Evolutionary conservation across 2,113 vertebrate species (phyloP).

Genomic region (Cryptomyrus ogoouensis): DNA sequence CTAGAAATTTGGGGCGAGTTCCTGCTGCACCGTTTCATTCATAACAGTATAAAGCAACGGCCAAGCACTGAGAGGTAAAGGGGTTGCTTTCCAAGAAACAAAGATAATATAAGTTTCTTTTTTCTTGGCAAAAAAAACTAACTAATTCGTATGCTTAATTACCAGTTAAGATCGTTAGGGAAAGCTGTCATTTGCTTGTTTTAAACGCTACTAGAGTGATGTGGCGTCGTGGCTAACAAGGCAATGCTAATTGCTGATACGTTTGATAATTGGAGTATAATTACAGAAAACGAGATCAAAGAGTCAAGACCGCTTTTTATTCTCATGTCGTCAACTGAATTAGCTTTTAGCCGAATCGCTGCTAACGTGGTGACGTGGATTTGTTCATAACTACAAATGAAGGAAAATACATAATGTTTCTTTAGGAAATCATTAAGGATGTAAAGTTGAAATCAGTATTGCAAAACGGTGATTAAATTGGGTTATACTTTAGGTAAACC

Average conservation of each 20-base stretch:
- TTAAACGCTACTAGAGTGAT: neutral
- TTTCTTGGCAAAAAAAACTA: neutral
- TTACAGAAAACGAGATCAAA: neutral
- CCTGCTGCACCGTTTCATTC: neutral
- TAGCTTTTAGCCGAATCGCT: neutral
- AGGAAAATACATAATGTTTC: neutral
- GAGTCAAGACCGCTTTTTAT: neutral
- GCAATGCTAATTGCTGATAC: neutral
- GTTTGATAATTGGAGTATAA: neutral
- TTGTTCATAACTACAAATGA: neutral
- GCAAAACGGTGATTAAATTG: neutral
- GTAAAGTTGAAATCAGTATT: neutral
- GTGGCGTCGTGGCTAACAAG: neutral
- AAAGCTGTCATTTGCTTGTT: neutral
- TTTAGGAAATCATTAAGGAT: neutral
- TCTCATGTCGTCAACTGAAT: neutral
- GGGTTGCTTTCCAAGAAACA: neutral
- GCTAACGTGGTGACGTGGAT: neutral
- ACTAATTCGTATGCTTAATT: neutral
- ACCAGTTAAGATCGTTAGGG: neutral
- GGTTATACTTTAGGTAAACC: neutral
- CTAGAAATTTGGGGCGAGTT: neutral
- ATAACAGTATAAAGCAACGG: neutral
- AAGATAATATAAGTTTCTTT: neutral
- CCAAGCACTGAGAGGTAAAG: neutral